phyloP scores from a whole-genome alignment of 2,888 invertebrate species.

The Xylota sylvarum region DNA sequence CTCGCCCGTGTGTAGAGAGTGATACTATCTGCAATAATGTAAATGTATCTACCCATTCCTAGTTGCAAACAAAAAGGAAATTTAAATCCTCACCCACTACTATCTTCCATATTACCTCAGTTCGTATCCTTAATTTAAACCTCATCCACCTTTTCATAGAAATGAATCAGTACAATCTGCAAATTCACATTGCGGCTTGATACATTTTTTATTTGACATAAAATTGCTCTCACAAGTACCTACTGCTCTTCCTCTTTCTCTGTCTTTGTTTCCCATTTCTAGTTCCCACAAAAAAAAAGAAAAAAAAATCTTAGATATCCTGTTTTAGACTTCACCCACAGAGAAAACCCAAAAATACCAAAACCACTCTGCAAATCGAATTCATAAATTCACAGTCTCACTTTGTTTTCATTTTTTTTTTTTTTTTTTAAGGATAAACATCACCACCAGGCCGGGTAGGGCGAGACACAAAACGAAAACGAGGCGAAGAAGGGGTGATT shows the following conservation, averaged over 20 bases:
- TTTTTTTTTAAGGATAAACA: constrained; percentile 24
- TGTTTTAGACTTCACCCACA: constrained; percentile 50
- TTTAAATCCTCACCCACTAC: neutral
- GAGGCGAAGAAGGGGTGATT: neutral
- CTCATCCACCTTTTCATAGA: neutral
- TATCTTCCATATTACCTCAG: neutral
- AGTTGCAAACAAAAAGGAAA: neutral
- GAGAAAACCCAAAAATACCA: constrained; percentile 40
- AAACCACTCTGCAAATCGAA: constrained; percentile 72
- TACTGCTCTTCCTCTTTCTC: neutral
- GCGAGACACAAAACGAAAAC: too few relatives aligned
- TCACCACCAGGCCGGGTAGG: neutral
- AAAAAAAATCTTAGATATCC: constrained; percentile 29
- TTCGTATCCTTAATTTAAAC: constrained; percentile 8
- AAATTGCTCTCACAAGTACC: constrained; percentile 67
- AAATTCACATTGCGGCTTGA: constrained; percentile 68
- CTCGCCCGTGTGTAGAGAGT: too few relatives aligned
- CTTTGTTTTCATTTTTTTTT: constrained; percentile 41
- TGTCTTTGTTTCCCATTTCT: neutral
- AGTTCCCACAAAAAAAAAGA: neutral
- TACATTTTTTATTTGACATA: constrained; percentile 74
- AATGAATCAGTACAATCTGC: constrained; percentile 13
- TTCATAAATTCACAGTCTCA: constrained; percentile 71
- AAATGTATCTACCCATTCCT: neutral
- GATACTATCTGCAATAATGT: too few relatives aligned